These are phyloP conservation scores for Himantopus leucocephalus DNA, from an alignment of 2,113 vertebrate genomes.

Conservation along the genomic window DNA sequence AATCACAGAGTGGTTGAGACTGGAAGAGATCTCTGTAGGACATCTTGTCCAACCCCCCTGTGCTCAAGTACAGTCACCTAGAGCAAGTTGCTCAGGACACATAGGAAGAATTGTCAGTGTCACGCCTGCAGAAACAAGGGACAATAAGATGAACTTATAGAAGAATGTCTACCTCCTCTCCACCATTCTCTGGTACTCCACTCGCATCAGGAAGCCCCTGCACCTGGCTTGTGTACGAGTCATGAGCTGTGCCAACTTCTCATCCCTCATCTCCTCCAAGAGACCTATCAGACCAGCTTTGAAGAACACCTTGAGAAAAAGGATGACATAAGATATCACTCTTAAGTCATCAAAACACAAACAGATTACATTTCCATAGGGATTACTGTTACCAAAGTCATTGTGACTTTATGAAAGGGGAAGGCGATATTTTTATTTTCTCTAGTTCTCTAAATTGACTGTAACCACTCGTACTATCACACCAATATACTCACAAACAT, in stretches of 20 bases:
- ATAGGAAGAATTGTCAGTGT: not conserved
- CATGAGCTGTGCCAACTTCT: slow-evolving; percentile 84
- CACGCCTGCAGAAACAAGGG: not conserved
- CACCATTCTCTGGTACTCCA: slow-evolving; percentile 44
- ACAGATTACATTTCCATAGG: not conserved
- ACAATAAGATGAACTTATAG: not conserved
- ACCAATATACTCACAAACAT: not conserved
- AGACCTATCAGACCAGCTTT: slow-evolving; percentile 86
- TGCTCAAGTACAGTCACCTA: not conserved
- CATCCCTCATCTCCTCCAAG: slow-evolving; percentile 89
- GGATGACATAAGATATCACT: not conserved
- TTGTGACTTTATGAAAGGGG: not conserved
- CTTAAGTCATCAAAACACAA: not conserved
- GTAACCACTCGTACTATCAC: not conserved
- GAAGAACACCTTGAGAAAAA: slow-evolving; percentile 82
- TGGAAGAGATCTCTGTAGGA: not conserved
- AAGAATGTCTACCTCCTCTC: not conserved
- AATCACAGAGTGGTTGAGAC: not conserved
- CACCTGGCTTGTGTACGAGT: slow-evolving; percentile 89
- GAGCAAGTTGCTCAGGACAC: not conserved
- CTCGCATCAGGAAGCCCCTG: slow-evolving; percentile 85
- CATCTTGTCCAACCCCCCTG: not conserved
- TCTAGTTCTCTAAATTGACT: not conserved
- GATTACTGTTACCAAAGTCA: not conserved
- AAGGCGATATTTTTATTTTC: not conserved